A percentile compares a stretch with the other conserved stretches of the same genome.
Conservation (phyloP, 2,797 vertebrate species). For the Melanotaenia boesemani region DNA sequence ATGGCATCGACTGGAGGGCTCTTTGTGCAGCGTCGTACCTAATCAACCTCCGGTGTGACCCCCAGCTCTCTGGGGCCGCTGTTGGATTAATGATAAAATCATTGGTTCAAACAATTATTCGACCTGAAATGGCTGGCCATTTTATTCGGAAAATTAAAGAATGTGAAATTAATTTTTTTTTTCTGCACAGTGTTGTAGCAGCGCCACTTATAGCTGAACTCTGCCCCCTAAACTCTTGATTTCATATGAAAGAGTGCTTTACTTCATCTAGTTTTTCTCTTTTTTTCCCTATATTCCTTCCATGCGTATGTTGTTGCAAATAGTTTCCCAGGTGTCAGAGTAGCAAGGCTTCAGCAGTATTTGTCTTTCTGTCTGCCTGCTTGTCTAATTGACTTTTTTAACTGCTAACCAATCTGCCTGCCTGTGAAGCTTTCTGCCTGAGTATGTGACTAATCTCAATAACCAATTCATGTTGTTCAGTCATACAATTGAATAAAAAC, state of each 20-base stretch:
- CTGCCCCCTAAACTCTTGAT: conserved; percentile 87
- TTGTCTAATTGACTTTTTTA: conserved; percentile 39
- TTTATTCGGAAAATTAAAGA: conserved; percentile 98
- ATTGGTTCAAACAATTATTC: conserved; percentile 99
- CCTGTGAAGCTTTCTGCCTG: conserved; percentile 17
- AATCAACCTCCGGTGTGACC: conserved; percentile 99
- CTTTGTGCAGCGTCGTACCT: conserved; percentile 99
- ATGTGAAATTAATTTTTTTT: conserved; percentile 92
- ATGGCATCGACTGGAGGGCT: conserved; percentile 97
- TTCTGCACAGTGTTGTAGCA: conserved; percentile 84
- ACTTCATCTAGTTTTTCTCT: conserved; percentile 77
- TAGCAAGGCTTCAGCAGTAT: conserved; percentile 66
- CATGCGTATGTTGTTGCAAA: conserved; percentile 61
- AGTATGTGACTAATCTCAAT: background rate
- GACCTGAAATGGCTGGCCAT: conserved; percentile 98
- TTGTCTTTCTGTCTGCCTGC: conserved; percentile 51
- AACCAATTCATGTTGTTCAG: conserved; percentile 1
- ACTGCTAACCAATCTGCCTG: conserved; percentile 27
- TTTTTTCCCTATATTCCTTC: conserved; percentile 32
- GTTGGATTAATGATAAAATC: conserved; percentile 99
- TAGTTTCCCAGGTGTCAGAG: conserved; percentile 70
- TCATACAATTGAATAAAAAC: background rate
- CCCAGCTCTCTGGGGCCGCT: conserved; percentile 93
- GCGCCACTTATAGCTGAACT: conserved; percentile 95
- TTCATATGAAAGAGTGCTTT: conserved; percentile 83